phyloP scores from a whole-genome alignment of 2,113 vertebrate species.

The Oxyura jamaicensis region DNA sequence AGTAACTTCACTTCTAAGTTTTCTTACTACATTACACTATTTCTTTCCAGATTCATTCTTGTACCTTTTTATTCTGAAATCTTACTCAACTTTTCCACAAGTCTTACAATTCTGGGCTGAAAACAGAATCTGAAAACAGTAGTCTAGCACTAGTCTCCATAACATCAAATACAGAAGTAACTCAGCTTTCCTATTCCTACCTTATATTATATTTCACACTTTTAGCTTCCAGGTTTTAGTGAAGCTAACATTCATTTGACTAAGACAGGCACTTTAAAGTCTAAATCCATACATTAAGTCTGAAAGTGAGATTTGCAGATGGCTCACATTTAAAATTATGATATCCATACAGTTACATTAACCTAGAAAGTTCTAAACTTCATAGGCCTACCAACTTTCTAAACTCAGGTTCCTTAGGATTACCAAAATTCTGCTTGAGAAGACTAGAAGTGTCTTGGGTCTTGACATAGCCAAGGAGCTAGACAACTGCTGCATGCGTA shows the following conservation, averaged over 20 bases:
- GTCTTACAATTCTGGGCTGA: neutral
- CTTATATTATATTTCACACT: conserved; percentile 18
- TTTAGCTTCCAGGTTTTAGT: conserved; percentile 20
- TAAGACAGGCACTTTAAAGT: conserved; percentile 40
- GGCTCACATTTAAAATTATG: conserved; percentile 15
- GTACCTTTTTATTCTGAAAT: neutral
- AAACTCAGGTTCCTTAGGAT: neutral
- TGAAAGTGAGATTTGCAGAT: conserved; percentile 54
- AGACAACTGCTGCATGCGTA: neutral
- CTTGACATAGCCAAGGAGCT: neutral
- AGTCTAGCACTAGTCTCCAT: conserved; percentile 9
- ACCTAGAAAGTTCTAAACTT: neutral
- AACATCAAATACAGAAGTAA: neutral
- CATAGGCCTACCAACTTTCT: neutral
- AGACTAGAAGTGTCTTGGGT: neutral
- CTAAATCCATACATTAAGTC: conserved; percentile 8
- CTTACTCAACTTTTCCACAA: neutral
- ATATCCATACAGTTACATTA: neutral
- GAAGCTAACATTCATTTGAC: conserved; percentile 21
- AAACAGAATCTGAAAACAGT: neutral
- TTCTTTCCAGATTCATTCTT: neutral
- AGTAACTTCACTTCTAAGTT: neutral
- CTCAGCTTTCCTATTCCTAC: neutral
- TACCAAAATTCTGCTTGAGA: neutral
- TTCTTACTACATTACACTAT: neutral